These are phyloP conservation scores for Frankliniella intonsa DNA, from an alignment of 2,888 invertebrate species.

Conservation along the genomic window DNA sequence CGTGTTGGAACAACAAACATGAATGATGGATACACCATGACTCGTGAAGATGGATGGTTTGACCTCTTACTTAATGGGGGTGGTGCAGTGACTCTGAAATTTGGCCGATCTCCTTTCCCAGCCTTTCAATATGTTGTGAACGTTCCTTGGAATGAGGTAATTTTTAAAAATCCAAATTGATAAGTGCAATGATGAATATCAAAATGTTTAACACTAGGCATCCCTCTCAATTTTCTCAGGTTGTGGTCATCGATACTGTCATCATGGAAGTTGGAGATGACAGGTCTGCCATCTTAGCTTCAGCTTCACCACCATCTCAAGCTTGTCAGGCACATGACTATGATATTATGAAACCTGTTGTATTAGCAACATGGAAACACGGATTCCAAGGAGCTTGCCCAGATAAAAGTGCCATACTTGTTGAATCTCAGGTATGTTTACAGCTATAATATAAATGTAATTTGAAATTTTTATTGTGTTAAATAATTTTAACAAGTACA, in stretches of 20 bases:
- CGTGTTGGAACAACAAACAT: constrained; percentile 90
- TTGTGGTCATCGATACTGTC: constrained; percentile 86
- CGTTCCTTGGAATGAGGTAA: constrained; percentile 93
- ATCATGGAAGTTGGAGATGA: constrained; percentile 79
- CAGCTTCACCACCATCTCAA: constrained; percentile 57
- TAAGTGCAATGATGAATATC: neutral
- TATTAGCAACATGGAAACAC: constrained; percentile 90
- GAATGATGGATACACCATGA: constrained; percentile 92
- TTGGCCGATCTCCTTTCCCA: constrained; percentile 86
- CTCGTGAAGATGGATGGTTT: constrained; percentile 91
- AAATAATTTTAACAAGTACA: neutral
- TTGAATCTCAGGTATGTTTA: constrained; percentile 68
- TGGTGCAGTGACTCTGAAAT: constrained; percentile 90
- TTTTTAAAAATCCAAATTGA: constrained; percentile 31
- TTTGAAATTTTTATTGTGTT: neutral
- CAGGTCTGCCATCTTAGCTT: constrained; percentile 51
- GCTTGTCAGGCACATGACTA: constrained; percentile 86
- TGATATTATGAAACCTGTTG: constrained; percentile 88
- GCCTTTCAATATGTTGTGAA: constrained; percentile 82
- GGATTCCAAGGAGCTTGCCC: constrained; percentile 94
- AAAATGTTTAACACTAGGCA: neutral
- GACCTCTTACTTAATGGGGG: constrained; percentile 99
- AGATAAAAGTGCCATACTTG: constrained; percentile 82
- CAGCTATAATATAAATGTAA: neutral
- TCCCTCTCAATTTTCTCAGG: constrained; percentile 50